Percentiles rank a stretch among this genome's conserved stretches.
phyloP scores from a whole-genome alignment of 1,140 invertebrate genomes.

The Lanistes nyassanus region DNA sequence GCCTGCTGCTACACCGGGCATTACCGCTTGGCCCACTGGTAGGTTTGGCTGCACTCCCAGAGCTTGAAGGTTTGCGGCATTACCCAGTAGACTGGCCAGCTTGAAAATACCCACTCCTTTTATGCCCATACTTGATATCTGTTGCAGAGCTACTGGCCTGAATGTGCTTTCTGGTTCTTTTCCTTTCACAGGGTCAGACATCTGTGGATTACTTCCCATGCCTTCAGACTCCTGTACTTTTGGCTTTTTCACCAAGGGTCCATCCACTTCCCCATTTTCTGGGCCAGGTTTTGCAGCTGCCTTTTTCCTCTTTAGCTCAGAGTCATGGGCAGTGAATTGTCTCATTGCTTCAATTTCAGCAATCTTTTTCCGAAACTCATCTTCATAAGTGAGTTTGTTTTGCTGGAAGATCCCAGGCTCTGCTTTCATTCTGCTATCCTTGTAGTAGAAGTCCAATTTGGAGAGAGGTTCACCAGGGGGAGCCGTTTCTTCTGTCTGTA shows the following conservation, averaged over 20 bases:
- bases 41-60: too few species aligned
- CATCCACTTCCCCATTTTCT: too few species aligned
- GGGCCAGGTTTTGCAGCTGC: background rate
- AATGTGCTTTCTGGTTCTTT: too few species aligned
- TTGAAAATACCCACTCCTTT: constrained; percentile 24
- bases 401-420: background rate
- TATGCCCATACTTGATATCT: background rate
- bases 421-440: constrained; percentile 13
- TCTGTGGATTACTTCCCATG: too few species aligned
- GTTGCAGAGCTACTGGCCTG: background rate
- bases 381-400: constrained; percentile 8
- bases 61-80: too few species aligned
- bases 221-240: too few species aligned
- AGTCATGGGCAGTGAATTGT: constrained; percentile 10
- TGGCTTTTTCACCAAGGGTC: too few species aligned
- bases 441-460: constrained; percentile 21
- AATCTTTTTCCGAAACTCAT: constrained; percentile 24
- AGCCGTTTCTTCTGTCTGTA: constrained; percentile 13
- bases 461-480: background rate
- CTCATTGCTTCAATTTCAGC: constrained; percentile 7
- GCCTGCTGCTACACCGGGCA: too few species aligned
- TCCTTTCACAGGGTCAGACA: too few species aligned
- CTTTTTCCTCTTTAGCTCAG: background rate
- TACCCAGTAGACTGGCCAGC: constrained; percentile 18
- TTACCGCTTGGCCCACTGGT: too few species aligned